Evolutionary conservation across 2,797 vertebrate species (phyloP).

Genomic region (Carcharodon carcharias): DNA sequence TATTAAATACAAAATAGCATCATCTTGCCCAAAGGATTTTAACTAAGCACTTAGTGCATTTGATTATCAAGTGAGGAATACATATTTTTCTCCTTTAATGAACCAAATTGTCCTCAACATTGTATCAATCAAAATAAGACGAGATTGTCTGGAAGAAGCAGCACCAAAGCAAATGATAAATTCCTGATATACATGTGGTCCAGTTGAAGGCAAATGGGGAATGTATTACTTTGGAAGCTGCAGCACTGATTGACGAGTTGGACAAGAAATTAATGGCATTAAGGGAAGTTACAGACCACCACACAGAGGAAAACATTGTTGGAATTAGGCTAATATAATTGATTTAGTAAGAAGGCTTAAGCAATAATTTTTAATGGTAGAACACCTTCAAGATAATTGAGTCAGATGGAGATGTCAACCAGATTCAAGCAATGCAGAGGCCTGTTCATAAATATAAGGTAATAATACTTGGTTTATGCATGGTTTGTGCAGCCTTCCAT

Average conservation of each 20-base stretch:
- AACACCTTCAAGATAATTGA: background rate
- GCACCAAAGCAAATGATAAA: background rate
- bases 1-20: background rate
- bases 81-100: background rate
- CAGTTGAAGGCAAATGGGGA: background rate
- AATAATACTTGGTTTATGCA: background rate
- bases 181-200: background rate
- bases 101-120: background rate
- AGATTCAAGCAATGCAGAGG: background rate
- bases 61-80: background rate
- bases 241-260: background rate
- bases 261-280: slow-evolving; percentile 41
- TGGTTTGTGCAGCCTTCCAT: background rate
- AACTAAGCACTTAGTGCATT: background rate
- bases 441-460: no score
- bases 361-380: background rate
- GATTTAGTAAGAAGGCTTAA: slow-evolving; percentile 39
- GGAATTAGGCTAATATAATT: slow-evolving; percentile 44
- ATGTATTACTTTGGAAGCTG: background rate
- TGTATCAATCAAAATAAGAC: background rate
- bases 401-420: background rate
- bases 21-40: background rate
- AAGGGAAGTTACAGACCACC: slow-evolving; percentile 41
- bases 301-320: slow-evolving; percentile 45
- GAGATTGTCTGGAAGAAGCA: background rate